Evolutionary conservation across 2,888 invertebrate species (phyloP).

Genomic region (Vannuccia rotundouncinata): DNA sequence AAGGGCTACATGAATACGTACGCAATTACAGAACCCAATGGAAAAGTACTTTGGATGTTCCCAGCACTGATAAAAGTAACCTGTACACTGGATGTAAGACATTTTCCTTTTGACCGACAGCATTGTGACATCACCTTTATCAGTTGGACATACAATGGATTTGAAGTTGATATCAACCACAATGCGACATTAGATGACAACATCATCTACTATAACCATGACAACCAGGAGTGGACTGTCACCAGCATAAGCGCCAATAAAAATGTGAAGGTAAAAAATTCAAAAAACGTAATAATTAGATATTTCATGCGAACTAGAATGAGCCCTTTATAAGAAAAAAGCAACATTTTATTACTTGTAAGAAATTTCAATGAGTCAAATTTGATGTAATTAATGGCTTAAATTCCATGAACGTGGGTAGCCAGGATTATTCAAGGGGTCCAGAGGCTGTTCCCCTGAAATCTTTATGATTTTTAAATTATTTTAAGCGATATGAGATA

Average conservation of each 20-base stretch:
- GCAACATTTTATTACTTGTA: too few species aligned
- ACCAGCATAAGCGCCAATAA: slow-evolving; percentile 1
- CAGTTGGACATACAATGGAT: slow-evolving; percentile 59
- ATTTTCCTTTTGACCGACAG: slow-evolving; percentile 60
- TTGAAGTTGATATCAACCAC: slow-evolving; percentile 49
- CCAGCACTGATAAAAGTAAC: slow-evolving; percentile 58
- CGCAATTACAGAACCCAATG: slow-evolving; percentile 57
- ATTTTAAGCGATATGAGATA: too few species aligned
- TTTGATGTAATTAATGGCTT: too few species aligned
- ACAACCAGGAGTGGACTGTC: slow-evolving; percentile 30
- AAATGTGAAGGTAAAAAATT: slow-evolving; percentile 8
- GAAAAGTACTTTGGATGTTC: slow-evolving; percentile 59
- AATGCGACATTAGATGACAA: slow-evolving; percentile 25
- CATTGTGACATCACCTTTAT: slow-evolving; percentile 58
- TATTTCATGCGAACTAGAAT: too few species aligned
- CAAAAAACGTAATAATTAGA: too few species aligned
- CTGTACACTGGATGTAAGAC: slow-evolving; percentile 58
- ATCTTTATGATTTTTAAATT: too few species aligned
- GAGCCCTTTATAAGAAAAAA: too few species aligned
- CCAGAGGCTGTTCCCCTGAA: too few species aligned
- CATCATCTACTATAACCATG: slow-evolving; percentile 17
- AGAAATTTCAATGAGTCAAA: too few species aligned
- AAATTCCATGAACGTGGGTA: too few species aligned
- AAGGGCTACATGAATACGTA: slow-evolving; percentile 52
- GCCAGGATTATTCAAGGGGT: too few species aligned